Evolutionary conservation across 2,888 invertebrate genomes (phyloP).

Genomic region (Phorcus lineatus): DNA sequence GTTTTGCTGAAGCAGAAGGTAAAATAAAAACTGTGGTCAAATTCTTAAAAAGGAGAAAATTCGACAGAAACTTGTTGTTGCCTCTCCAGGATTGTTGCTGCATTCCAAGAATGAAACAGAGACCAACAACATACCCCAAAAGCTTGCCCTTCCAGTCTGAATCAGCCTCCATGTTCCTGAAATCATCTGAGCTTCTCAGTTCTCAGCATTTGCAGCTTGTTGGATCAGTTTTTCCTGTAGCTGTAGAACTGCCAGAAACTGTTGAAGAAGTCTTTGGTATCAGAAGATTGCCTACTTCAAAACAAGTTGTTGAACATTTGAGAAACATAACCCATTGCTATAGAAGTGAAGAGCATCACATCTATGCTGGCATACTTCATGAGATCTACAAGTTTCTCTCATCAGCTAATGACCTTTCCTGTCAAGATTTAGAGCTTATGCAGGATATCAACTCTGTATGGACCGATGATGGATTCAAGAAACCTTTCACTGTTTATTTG

Average conservation of each 20-base stretch:
- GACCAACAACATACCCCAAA: slow-evolving; percentile 38
- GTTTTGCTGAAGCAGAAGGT: background rate
- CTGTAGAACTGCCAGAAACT: background rate
- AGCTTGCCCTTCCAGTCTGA: slow-evolving; percentile 30
- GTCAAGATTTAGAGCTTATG: background rate
- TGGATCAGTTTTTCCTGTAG: slow-evolving; percentile 46
- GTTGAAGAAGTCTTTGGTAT: background rate
- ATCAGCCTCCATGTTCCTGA: slow-evolving; percentile 29
- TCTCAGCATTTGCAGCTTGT: slow-evolving; percentile 27
- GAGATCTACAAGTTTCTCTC: slow-evolving; percentile 19
- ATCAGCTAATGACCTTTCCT: too few relatives aligned
- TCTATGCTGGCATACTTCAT: background rate
- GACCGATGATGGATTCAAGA: slow-evolving; percentile 1
- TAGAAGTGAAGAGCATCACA: background rate
- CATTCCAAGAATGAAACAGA: slow-evolving; percentile 33
- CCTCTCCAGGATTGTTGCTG: background rate
- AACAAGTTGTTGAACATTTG: slow-evolving; percentile 25
- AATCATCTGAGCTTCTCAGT: slow-evolving; percentile 39
- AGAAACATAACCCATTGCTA: background rate
- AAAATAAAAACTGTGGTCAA: background rate
- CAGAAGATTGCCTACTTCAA: background rate
- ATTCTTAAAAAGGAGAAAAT: background rate
- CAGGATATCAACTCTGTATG: background rate
- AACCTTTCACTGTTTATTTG: slow-evolving; percentile 36
- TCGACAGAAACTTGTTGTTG: background rate